Evolutionary conservation across 2,797 vertebrate species (phyloP), one percentile per base, ranked within the genome.

Genomic region (Lutjanus campechanus): DNA sequence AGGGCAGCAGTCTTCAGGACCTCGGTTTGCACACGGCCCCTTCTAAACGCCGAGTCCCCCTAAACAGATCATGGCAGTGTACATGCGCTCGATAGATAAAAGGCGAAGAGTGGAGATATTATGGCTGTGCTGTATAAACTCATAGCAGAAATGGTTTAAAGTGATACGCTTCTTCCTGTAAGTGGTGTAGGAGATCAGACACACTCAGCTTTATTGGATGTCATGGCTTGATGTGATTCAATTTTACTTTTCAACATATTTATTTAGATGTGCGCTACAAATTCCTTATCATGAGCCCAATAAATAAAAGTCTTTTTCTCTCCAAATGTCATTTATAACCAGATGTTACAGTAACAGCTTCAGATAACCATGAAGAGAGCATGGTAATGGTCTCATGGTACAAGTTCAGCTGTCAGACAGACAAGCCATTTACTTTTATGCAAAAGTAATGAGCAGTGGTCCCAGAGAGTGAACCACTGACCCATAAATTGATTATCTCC

Each of bases 221-320:
- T 89, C 90, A 94, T 73, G 85, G 86, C 78, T 91, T 86, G 81
- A 93, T 85, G 61, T 76, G 86, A 95, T 93, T 93, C 56, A 49
- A 47, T 89, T 89, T 85, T 70, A 76, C 54, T 74, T 85, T 82
- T 73, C 73, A 73, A 43, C 67, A 76, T 50, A 70, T 16, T 67
- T 61, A 82, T 73, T 60, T 73, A 29, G 75, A 90, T 84, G 81
- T 79, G 67, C 73, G 19, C 79, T 40, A 58, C 65, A 72, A 77
- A 85, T 86, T 80, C 70, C 59, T 77, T 84, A 62, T 82, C 72
- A 77, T 66, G 71, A 69, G 61, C 69, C 44, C n/a, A 59, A 66
- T 81, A 59, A 60, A 43, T 60, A 85, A 89, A 84, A 75, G 59
- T 10, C n/a, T 65, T 71, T 20, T 76, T 67, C 58, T 62, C 46